Percentiles rank a stretch among this genome's conserved stretches.
phyloP scores from a whole-genome alignment of 2,113 vertebrate genomes.

The Hepsetus odoe region DNA sequence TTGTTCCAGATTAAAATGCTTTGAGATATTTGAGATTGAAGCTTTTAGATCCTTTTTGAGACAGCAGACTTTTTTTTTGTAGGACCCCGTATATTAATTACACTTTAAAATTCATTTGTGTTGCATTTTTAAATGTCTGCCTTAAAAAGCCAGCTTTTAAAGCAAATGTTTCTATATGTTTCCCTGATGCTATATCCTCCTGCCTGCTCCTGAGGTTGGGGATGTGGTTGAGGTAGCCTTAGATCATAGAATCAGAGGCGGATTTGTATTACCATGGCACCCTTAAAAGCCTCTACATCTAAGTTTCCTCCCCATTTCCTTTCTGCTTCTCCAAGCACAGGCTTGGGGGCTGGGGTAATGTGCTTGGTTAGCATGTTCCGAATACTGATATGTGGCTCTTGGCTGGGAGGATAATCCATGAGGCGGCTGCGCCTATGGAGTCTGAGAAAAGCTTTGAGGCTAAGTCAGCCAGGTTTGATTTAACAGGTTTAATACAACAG shows the following conservation, averaged over 20 bases:
- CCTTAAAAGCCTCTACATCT: slow-evolving; percentile 39
- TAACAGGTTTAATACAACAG: background rate
- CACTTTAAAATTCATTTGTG: slow-evolving; percentile 7
- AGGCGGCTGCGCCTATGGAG: slow-evolving; percentile 23
- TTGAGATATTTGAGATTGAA: slow-evolving; percentile 11
- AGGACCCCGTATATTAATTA: no score
- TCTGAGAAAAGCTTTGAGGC: slow-evolving; percentile 3
- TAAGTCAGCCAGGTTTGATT: slow-evolving; percentile 1
- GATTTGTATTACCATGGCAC: slow-evolving; percentile 40
- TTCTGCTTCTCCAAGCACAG: slow-evolving; percentile 24
- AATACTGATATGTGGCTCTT: slow-evolving; percentile 37
- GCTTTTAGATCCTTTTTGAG: background rate
- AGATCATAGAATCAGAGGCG: slow-evolving; percentile 28
- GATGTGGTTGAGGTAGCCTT: slow-evolving; percentile 39
- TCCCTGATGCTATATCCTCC: slow-evolving; percentile 28
- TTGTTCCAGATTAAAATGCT: no score
- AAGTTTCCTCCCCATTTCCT: slow-evolving; percentile 43
- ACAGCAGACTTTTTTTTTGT: no score
- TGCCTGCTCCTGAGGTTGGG: slow-evolving; percentile 18
- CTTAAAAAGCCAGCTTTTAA: slow-evolving; percentile 24
- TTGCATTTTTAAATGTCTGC: slow-evolving; percentile 14
- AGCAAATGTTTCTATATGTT: slow-evolving; percentile 30
- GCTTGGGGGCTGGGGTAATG: slow-evolving; percentile 13
- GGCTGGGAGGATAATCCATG: slow-evolving; percentile 3
- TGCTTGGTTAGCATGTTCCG: slow-evolving; percentile 40